A percentile compares a stretch with the other conserved stretches of the same genome.
Evolutionary conservation across 2,113 vertebrate genomes (phyloP).

Genomic region (Vidua chalybeata): DNA sequence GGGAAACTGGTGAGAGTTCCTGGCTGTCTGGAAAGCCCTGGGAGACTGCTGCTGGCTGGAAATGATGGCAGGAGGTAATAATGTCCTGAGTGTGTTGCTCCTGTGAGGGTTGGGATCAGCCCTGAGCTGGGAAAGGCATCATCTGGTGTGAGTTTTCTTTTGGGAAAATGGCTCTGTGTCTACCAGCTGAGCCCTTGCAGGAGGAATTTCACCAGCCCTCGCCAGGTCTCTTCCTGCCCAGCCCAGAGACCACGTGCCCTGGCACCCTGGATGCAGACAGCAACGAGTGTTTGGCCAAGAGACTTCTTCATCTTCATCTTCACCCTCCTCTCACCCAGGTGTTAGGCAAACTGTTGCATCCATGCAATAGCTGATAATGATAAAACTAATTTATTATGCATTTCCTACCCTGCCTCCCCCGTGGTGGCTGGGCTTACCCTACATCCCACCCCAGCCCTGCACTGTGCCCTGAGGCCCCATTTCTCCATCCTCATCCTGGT

Average conservation of each 20-base stretch:
- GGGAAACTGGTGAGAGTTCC: not conserved
- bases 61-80: not conserved
- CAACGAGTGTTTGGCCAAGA: not conserved
- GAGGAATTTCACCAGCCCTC: not conserved
- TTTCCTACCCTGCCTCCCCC: not conserved
- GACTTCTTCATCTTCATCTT: not conserved
- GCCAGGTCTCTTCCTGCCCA: not conserved
- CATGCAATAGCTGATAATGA: not conserved
- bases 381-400: not conserved
- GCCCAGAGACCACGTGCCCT: rapidly evolving
- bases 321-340: not conserved
- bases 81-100: not conserved
- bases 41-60: not conserved
- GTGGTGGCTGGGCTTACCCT: rapidly evolving
- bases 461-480: not conserved
- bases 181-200: not conserved
- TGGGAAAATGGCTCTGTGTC: not conserved
- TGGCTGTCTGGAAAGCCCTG: not conserved
- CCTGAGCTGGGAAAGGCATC: not conserved
- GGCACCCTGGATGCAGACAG: not conserved
- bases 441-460: not conserved
- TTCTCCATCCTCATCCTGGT: not conserved
- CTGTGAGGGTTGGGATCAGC: not conserved
- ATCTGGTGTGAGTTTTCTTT: not conserved
- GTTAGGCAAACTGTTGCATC: not conserved